Evolutionary conservation across 2,797 vertebrate species (phyloP), one percentile per base, ranked within the genome.

Genomic region (Diglossa cyanea): DNA sequence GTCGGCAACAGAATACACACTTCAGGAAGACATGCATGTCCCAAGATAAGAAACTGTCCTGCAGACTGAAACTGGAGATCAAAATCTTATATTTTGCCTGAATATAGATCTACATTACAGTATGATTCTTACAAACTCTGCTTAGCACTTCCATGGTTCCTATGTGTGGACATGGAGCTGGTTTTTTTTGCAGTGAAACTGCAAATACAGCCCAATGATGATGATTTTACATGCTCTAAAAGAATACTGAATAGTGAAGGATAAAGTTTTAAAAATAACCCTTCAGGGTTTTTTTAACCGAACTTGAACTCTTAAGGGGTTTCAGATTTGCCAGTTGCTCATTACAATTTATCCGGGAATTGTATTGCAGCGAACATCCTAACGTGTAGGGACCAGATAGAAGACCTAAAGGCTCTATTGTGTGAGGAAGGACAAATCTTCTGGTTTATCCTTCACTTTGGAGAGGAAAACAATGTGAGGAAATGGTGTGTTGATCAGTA

Each of bases 291-390:
- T 61, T 77, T 92, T 84, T 53, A 93, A 67, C 76, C 86, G 85
- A 91, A 94, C 91, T 94, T 94, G 93, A 93, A 95, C 93, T 86
- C 73, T 70, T 83, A 84, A 76, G 0, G 1, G 28, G 28, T 84
- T 91, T 94, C 67, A 88, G 82, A 79, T 93, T 94, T 94, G 73
- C 82, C 62, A 84, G 91, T 76, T 28, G 30, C 40, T 78, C 45
- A 3, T 94, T 94, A 86, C 70, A 70, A 94, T 94, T 96, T 96
- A 94, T 92, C 95, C 78, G 88, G 95, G 84, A 95, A 95, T 95
- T 95, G 93, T 96, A 47, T 76, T 95, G 31, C 53, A n/a, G 45
- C 0, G 83, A 82, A 92, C 90, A 82, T 90, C 94, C 87, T 73
- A 86, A 84, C 1, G 1, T 81, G 63, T 75, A 94, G 70, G 83